These are phyloP conservation scores for Ips typographus DNA, from an alignment of 1,140 invertebrate species.

Conservation along the genomic window DNA sequence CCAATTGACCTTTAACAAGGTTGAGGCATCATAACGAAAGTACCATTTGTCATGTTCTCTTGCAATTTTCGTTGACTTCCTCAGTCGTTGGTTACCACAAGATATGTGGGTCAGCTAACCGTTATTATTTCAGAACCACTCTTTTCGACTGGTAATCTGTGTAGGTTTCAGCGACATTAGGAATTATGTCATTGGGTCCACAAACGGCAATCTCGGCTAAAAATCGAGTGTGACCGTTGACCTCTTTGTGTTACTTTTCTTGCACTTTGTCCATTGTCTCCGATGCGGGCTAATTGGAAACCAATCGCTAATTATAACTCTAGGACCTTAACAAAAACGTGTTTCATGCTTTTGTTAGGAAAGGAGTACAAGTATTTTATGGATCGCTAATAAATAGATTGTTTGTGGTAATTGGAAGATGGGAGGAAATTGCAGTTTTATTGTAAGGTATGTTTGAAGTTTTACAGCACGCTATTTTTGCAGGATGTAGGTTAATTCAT, in stretches of 20 bases:
- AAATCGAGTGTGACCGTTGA: slow-evolving; percentile 1
- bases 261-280: neutral
- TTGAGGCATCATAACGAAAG: neutral
- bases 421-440: too few relatives aligned
- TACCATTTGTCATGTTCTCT: slow-evolving; percentile 8
- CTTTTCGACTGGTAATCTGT: slow-evolving; percentile 11
- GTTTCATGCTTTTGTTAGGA: neutral
- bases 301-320: slow-evolving; percentile 1
- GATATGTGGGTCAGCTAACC: slow-evolving; percentile 11
- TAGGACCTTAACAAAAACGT: neutral
- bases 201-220: slow-evolving; percentile 1
- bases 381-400: too few relatives aligned
- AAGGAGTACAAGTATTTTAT: neutral
- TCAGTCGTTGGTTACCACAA: neutral
- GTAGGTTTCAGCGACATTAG: slow-evolving; percentile 7
- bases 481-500: too few relatives aligned
- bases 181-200: slow-evolving; percentile 23
- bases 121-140: slow-evolving; percentile 6
- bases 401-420: too few relatives aligned
- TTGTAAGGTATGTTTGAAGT: too few relatives aligned
- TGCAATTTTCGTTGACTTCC: neutral
- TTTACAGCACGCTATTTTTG: too few relatives aligned
- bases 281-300: neutral
- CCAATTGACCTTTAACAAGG: slow-evolving; percentile 3
- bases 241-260: slow-evolving; percentile 3